Evolutionary conservation across 92 coral and sea anemone genomes (phyloP).

Genomic region (Zoanthus gigantus): DNA sequence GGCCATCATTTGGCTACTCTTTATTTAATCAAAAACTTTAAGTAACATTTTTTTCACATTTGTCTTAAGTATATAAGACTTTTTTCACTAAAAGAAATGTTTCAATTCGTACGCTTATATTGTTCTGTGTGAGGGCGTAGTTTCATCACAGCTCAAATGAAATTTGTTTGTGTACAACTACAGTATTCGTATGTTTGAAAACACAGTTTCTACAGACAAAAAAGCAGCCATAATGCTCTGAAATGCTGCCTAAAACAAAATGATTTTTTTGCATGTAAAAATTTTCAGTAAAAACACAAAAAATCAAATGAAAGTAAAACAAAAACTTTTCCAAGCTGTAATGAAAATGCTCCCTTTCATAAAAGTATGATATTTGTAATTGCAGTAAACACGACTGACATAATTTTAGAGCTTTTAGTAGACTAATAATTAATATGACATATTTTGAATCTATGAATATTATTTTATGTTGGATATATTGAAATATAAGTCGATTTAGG

Average conservation of each 20-base stretch:
- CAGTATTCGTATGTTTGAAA: no score
- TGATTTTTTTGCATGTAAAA: not conserved
- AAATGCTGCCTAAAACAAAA: no score
- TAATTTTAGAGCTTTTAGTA: not conserved
- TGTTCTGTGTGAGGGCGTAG: not conserved
- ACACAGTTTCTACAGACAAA: no score
- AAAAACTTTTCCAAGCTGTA: not conserved
- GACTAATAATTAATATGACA: conserved; percentile 4
- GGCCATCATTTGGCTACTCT: not conserved
- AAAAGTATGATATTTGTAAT: not conserved
- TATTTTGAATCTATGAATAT: conserved; percentile 6
- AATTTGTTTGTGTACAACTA: no score
- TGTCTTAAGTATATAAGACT: not conserved
- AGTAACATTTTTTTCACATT: not conserved
- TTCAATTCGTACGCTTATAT: conserved; percentile 7
- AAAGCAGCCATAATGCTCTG: not conserved
- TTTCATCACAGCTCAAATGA: no score
- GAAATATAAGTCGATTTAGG: conserved; percentile 40
- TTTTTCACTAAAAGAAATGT: not conserved
- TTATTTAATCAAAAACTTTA: not conserved
- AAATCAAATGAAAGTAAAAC: not conserved
- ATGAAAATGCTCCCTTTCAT: not conserved
- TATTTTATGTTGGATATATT: conserved; percentile 14
- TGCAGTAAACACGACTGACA: conserved; percentile 5
- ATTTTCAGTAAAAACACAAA: not conserved